phyloP scores from a whole-genome alignment of 2,888 invertebrate genomes.

The Noctua fimbriata region DNA sequence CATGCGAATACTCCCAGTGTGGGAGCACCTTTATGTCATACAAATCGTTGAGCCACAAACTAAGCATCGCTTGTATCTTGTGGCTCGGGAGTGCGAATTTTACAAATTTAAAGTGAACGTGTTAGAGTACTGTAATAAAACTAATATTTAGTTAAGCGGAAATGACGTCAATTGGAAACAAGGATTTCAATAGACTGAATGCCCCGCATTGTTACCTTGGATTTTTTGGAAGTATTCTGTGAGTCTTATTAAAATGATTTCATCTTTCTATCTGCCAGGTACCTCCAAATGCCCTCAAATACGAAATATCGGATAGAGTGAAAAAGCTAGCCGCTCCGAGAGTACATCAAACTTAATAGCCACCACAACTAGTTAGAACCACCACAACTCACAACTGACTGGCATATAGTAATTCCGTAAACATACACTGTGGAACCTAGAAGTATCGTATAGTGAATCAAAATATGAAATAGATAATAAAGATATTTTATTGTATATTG shows the following conservation, averaged over 20 bases:
- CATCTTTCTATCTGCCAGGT: constrained; percentile 76
- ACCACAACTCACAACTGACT: not conserved
- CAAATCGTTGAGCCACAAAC: too few relatives aligned
- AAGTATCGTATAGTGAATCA: constrained; percentile 28
- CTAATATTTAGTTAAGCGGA: not conserved
- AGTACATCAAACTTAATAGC: constrained; percentile 36
- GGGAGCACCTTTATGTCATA: not conserved
- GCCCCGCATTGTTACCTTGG: not conserved
- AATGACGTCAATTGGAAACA: constrained; percentile 8
- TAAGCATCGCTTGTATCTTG: too few relatives aligned
- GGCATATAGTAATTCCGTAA: not conserved
- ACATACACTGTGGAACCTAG: constrained; percentile 6
- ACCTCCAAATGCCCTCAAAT: constrained; percentile 80
- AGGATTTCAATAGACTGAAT: not conserved
- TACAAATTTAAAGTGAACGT: too few relatives aligned
- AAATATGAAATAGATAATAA: not conserved
- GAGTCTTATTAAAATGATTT: not conserved
- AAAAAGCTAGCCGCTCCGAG: constrained; percentile 83
- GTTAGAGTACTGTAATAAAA: not conserved
- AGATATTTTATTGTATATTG: not conserved
- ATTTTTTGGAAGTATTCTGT: not conserved
- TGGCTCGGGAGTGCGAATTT: too few relatives aligned
- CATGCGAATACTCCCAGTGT: not conserved
- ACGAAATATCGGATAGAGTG: constrained; percentile 81
- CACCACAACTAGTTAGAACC: too few relatives aligned